Evolutionary conservation across 2,797 vertebrate genomes (phyloP).

Genomic region (Eidolon dupreanum): DNA sequence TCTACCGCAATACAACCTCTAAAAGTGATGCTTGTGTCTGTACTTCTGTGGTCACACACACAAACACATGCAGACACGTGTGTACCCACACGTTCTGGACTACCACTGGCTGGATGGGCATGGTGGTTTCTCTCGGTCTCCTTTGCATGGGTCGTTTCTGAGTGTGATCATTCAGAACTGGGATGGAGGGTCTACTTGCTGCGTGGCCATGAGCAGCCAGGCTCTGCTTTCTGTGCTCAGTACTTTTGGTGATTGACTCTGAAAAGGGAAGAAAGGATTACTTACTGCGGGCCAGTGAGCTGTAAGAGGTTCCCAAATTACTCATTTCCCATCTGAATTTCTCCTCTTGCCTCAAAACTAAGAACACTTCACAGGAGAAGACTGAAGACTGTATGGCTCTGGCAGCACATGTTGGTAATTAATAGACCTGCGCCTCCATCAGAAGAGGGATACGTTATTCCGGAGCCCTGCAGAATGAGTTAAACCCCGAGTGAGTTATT

Average conservation of each 20-base stretch:
- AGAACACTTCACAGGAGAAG: background rate
- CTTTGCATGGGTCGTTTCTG: background rate
- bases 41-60: background rate
- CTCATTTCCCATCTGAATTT: constrained; percentile 56
- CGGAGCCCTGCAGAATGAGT: background rate
- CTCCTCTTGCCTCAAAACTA: constrained; percentile 36
- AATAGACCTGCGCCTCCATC: background rate
- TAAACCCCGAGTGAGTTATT: background rate
- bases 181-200: background rate
- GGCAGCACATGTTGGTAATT: constrained; percentile 8
- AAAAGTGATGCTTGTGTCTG: background rate
- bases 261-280: constrained; percentile 54
- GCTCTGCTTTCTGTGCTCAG: background rate
- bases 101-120: background rate
- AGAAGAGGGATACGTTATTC: background rate
- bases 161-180: background rate
- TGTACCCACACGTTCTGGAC: background rate
- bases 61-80: no score
- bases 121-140: background rate
- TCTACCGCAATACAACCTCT: background rate
- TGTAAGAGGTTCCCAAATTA: constrained; percentile 32
- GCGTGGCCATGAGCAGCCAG: background rate
- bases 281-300: background rate
- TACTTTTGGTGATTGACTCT: constrained; percentile 29
- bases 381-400: background rate